Percentiles rank a stretch among this genome's conserved stretches.
phyloP scores from a whole-genome alignment of 2,888 invertebrate species.

The Ganaspis brasiliensis region DNA sequence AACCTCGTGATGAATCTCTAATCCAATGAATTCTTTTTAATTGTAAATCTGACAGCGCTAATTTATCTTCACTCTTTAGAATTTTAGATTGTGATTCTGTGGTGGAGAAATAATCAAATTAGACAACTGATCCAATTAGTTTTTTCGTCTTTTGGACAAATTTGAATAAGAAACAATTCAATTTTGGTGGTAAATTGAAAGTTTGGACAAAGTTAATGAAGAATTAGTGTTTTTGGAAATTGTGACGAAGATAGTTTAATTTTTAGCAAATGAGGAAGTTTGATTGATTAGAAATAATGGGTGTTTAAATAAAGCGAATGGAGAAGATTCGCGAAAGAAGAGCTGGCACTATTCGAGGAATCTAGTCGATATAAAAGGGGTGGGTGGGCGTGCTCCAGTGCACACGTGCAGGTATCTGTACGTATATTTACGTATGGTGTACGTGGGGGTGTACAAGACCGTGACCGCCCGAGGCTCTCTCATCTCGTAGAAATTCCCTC shows the following conservation, averaged over 20 bases:
- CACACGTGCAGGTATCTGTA: slow-evolving; percentile 57
- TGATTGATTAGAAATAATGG: not conserved
- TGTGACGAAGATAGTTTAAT: too few species aligned
- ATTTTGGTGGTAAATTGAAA: too few species aligned
- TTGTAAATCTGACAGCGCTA: too few species aligned
- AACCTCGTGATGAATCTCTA: not conserved
- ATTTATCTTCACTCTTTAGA: too few species aligned
- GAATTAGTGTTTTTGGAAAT: too few species aligned
- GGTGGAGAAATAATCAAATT: too few species aligned
- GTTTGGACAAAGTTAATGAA: too few species aligned
- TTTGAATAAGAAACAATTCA: not conserved
- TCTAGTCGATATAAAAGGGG: slow-evolving; percentile 73
- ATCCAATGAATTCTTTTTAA: too few species aligned
- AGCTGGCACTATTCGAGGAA: slow-evolving; percentile 63
- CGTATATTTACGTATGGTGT: slow-evolving; percentile 56
- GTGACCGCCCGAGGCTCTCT: slow-evolving; percentile 68
- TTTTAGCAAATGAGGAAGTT: too few species aligned
- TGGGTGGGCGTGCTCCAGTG: slow-evolving; percentile 68
- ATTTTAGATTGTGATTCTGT: too few species aligned
- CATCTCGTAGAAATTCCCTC: slow-evolving; percentile 65
- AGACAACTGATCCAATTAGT: too few species aligned
- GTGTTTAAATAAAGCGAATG: slow-evolving; percentile 1
- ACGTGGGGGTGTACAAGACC: slow-evolving; percentile 64
- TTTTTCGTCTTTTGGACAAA: too few species aligned
- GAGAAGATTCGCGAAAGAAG: not conserved